Evolutionary conservation across 2,888 invertebrate genomes (phyloP), one percentile per base, ranked within the genome.

Genomic region (Pharmacophagus antenor): DNA sequence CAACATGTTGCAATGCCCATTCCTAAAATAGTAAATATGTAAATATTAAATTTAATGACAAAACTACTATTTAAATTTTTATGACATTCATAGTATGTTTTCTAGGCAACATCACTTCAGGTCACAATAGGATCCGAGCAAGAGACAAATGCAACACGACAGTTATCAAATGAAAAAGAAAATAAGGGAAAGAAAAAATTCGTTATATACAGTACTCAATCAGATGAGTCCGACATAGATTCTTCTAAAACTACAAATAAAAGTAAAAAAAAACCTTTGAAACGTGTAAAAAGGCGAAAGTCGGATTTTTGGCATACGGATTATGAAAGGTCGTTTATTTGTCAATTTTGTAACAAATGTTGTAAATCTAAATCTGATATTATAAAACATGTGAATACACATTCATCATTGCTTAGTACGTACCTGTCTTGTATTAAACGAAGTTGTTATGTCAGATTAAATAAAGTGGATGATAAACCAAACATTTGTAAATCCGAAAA

Each of bases 401-500:
- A 81, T 61, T 63, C 58, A 6, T 56, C 48, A 1, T 58, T 82
- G 4, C 68, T 69, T 49, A 37, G 22, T 20, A 75, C 70, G 54
- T 72, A 77, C 66, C 60, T 62, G 48, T 52, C 70, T 55, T 63
- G 79, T 52, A 69, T 82, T 15, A 74, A 72, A 12, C 68, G 58
- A 52, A 57, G 70, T 50, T 84, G 83, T 63, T 65, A 63, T 55
- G 80, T 89, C 1, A 59, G 55, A 21, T 62, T 90, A 18, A 63
- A 69, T 27, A 87, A 78, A 72, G 53, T 76, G 42, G 85, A 85
- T 63, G 58, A 62, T 1, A 74, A 73, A 64, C 70, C 72, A 12
- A 89, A 89, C 64, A 44, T 78, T 31, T 84, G 83, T 20, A 79
- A 79, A 15, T 63, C 64, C 10, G 61, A 54, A 21, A 70, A 73